These are phyloP conservation scores for Otolemur garnettii DNA, from an alignment of 2,113 vertebrate genomes.

Conservation along the genomic window DNA sequence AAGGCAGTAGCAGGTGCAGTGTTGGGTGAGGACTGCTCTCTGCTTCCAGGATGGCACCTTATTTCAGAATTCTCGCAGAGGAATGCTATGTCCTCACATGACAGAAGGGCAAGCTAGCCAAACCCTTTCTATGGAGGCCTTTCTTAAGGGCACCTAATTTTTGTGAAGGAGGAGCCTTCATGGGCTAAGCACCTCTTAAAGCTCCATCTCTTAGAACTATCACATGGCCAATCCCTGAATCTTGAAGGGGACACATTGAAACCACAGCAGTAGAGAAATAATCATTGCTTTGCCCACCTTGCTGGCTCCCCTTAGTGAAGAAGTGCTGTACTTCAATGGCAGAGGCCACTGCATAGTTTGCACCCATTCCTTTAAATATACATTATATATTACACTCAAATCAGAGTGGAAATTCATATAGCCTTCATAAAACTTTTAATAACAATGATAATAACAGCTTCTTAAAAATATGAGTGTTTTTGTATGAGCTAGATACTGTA, in stretches of 20 bases:
- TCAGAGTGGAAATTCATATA: background rate
- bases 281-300: background rate
- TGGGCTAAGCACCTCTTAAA: background rate
- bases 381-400: background rate
- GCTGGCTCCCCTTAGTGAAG: background rate
- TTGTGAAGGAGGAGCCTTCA: background rate
- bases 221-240: background rate
- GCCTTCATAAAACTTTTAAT: background rate
- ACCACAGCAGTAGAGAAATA: background rate
- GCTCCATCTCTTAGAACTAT: background rate
- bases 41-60: background rate
- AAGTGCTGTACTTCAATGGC: background rate
- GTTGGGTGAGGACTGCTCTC: background rate
- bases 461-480: background rate
- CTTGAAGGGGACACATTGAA: background rate
- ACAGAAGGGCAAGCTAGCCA: too few species aligned
- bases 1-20: background rate
- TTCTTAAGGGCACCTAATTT: background rate
- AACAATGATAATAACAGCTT: background rate
- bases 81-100: accelerated
- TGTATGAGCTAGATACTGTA: background rate
- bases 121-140: background rate
- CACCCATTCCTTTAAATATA: background rate
- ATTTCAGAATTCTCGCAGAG: background rate
- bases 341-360: background rate